Evolutionary conservation across 2,113 vertebrate species (phyloP).

Genomic region (Callopanchax toddi): DNA sequence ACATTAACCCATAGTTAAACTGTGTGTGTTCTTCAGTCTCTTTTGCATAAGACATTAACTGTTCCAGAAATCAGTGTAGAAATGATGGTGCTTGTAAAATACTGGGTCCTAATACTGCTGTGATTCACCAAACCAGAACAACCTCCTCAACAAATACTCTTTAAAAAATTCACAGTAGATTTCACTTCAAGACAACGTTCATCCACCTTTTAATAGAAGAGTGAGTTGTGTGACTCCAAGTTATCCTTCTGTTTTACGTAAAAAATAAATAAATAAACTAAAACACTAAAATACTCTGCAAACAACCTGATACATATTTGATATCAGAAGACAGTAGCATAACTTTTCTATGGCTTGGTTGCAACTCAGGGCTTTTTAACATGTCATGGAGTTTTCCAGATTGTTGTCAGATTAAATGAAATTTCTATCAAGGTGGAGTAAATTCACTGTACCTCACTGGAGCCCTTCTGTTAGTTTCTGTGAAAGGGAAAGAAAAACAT

Average conservation of each 20-base stretch:
- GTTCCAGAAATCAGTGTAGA: slow-evolving; percentile 63
- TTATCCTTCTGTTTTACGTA: slow-evolving; percentile 24
- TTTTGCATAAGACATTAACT: slow-evolving; percentile 77
- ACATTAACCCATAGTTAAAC: slow-evolving; percentile 69
- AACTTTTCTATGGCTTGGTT: slow-evolving; percentile 75
- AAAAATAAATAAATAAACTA: slow-evolving; percentile 15
- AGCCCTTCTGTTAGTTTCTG: slow-evolving; percentile 45
- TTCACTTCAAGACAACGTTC: slow-evolving; percentile 49
- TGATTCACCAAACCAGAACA: slow-evolving; percentile 42
- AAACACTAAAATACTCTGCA: slow-evolving; percentile 37
- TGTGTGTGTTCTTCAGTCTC: slow-evolving; percentile 49
- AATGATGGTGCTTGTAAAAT: slow-evolving; percentile 67
- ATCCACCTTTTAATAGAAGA: slow-evolving; percentile 44
- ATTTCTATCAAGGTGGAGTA: slow-evolving; percentile 37
- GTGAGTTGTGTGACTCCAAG: slow-evolving; percentile 35
- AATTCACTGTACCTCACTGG: slow-evolving; percentile 39
- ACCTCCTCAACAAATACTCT: slow-evolving; percentile 48
- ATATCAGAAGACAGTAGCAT: slow-evolving; percentile 42
- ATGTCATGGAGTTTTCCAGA: slow-evolving; percentile 14
- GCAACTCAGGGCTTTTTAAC: slow-evolving; percentile 50
- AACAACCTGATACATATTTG: slow-evolving; percentile 48
- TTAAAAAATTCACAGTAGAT: slow-evolving; percentile 57
- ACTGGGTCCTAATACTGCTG: slow-evolving; percentile 67
- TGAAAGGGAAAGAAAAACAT: slow-evolving; percentile 30
- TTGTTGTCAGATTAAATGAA: slow-evolving; percentile 42